Evolutionary conservation across 2,888 invertebrate genomes (phyloP).

Genomic region (Leucozona laternaria): DNA sequence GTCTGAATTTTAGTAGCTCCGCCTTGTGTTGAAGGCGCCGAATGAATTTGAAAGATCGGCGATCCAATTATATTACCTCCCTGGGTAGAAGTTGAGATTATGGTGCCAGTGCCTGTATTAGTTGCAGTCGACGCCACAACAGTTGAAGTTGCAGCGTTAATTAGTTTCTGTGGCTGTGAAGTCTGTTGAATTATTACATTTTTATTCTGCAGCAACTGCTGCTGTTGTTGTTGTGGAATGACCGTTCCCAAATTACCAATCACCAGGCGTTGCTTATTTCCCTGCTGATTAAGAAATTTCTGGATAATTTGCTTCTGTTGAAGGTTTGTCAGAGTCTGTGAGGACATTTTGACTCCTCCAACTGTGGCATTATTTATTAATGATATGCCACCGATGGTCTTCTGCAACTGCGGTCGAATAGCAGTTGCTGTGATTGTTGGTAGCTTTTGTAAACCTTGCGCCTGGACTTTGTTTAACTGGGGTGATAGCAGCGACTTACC

Average conservation of each 20-base stretch:
- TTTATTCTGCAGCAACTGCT: conserved; percentile 71
- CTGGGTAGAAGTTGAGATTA: conserved; percentile 63
- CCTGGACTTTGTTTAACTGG: conserved; percentile 55
- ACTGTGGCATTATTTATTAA: conserved; percentile 76
- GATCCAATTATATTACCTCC: conserved; percentile 61
- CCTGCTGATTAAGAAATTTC: conserved; percentile 78
- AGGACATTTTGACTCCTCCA: conserved; percentile 80
- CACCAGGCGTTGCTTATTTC: conserved; percentile 64
- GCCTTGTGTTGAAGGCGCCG: conserved; percentile 70
- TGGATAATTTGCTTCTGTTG: conserved; percentile 82
- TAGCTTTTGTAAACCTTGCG: conserved; percentile 53
- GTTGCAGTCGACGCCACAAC: conserved; percentile 75
- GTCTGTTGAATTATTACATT: conserved; percentile 77
- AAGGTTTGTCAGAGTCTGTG: conserved; percentile 81
- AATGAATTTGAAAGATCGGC: conserved; percentile 78
- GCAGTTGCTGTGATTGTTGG: conserved; percentile 60
- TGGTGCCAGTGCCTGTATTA: conserved; percentile 60
- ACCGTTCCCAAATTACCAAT: conserved; percentile 64
- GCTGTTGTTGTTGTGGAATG: conserved; percentile 72
- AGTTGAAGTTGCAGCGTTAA: conserved; percentile 69
- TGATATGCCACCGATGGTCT: conserved; percentile 75
- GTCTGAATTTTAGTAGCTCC: conserved; percentile 79
- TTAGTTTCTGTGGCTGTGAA: conserved; percentile 79
- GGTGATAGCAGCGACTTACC: conserved; percentile 70
- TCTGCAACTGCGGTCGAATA: conserved; percentile 76